phyloP scores from a whole-genome alignment of 2,113 vertebrate genomes.

The Lethenteron camtschaticum region DNA sequence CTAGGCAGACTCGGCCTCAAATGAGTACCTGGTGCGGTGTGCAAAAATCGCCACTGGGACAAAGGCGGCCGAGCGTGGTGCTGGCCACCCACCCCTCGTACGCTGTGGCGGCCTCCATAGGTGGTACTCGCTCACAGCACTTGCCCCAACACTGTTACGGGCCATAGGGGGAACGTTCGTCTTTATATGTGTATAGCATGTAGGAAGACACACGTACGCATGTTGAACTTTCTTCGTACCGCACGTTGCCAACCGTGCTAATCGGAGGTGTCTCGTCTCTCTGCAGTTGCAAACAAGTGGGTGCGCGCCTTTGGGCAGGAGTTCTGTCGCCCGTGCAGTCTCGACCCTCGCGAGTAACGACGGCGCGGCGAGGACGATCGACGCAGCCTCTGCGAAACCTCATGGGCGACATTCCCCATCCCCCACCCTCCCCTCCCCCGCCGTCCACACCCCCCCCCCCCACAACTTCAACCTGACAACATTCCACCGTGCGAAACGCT shows the following conservation, averaged over 20 bases:
- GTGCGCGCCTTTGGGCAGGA: conserved; percentile 74
- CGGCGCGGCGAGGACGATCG: neutral
- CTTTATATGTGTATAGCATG: neutral
- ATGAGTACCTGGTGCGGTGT: too few relatives aligned
- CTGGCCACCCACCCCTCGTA: neutral
- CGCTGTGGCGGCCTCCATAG: neutral
- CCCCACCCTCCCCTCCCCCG: too few relatives aligned
- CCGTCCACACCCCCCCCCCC: too few relatives aligned
- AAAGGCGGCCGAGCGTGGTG: too few relatives aligned
- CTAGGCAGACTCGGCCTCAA: too few relatives aligned
- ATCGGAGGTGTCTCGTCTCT: conserved; percentile 6
- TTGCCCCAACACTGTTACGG: neutral
- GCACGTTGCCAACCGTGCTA: neutral
- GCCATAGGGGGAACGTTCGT: neutral
- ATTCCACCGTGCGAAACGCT: too few relatives aligned
- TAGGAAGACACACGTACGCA: neutral
- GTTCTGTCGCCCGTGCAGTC: conserved; percentile 42
- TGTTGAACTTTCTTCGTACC: neutral
- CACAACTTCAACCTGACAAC: too few relatives aligned
- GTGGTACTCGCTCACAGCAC: neutral
- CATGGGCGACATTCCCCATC: too few relatives aligned
- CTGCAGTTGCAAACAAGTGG: conserved; percentile 81
- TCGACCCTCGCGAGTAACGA: conserved; percentile 33
- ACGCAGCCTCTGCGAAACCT: neutral
- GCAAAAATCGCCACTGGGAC: too few relatives aligned